Evolutionary conservation across 2,888 invertebrate species (phyloP).

Genomic region (Leucophora obtusa): DNA sequence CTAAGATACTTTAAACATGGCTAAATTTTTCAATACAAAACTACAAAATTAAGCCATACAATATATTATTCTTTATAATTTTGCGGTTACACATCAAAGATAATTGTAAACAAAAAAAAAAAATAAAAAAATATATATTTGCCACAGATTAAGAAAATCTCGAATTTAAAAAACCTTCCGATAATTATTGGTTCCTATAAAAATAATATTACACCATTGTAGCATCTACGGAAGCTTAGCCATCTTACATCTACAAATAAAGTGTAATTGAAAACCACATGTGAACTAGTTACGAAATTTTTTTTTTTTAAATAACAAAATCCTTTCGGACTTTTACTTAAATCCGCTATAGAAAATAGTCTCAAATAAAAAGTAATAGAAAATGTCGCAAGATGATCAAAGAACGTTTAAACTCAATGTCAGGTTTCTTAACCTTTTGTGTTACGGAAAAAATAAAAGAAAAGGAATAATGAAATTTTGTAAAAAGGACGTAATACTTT

Average conservation of each 20-base stretch:
- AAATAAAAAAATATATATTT: neutral
- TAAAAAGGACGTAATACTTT: conserved; percentile 55
- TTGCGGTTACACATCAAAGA: conserved; percentile 33
- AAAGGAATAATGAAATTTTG: conserved; percentile 2
- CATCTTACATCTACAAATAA: conserved; percentile 6
- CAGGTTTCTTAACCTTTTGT: conserved; percentile 36
- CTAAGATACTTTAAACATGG: too few species aligned
- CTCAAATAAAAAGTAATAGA: neutral
- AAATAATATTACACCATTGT: conserved; percentile 16
- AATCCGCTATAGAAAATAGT: conserved; percentile 15
- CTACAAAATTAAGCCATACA: neutral
- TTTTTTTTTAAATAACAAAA: conserved; percentile 31
- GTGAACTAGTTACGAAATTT: conserved; percentile 41
- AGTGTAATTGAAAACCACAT: conserved; percentile 56
- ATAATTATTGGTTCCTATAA: conserved; percentile 20
- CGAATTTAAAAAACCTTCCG: conserved; percentile 17
- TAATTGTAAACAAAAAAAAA: neutral
- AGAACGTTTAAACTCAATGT: conserved; percentile 36
- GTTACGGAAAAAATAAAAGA: neutral
- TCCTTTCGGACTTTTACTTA: conserved; percentile 48
- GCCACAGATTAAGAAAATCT: conserved; percentile 2
- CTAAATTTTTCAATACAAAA: neutral
- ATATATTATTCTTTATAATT: neutral
- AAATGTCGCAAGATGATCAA: conserved; percentile 59
- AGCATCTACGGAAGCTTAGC: conserved; percentile 37